Evolutionary conservation across 2,113 vertebrate genomes (phyloP).

Genomic region (Mungos mungo): DNA sequence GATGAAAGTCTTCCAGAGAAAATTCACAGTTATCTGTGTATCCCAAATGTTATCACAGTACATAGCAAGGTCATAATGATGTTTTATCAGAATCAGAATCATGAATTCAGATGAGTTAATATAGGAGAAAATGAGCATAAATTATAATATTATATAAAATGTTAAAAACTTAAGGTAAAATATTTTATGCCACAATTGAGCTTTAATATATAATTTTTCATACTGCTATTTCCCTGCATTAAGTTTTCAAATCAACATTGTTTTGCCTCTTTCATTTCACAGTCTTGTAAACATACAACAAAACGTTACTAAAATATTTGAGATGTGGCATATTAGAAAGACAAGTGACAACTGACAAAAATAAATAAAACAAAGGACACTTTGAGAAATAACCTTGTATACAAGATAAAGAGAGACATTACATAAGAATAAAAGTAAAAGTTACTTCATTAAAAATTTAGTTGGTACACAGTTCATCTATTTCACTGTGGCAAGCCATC

Average conservation of each 20-base stretch:
- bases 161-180: slow-evolving; percentile 19
- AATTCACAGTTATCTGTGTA: not conserved
- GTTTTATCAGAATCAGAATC: not conserved
- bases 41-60: not conserved
- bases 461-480: slow-evolving; percentile 58
- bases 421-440: slow-evolving; percentile 42
- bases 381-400: not conserved
- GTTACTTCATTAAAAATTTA: slow-evolving; percentile 66
- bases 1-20: not conserved
- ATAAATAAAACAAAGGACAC: not conserved
- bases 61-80: not conserved
- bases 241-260: not conserved
- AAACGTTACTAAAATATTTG: slow-evolving; percentile 33
- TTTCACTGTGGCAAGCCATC: slow-evolving; percentile 63
- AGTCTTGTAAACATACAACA: not conserved
- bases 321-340: not conserved
- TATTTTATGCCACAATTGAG: not conserved
- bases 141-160: not conserved
- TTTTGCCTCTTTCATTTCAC: slow-evolving; percentile 22
- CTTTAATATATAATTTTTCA: not conserved
- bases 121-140: not conserved
- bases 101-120: not conserved
- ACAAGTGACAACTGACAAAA: slow-evolving; percentile 1
- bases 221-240: not conserved
- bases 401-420: slow-evolving; percentile 35